Base-by-base conservation (phyloP, 2,888 invertebrate species). In the Scrobipalpa atriplicella region DNA sequence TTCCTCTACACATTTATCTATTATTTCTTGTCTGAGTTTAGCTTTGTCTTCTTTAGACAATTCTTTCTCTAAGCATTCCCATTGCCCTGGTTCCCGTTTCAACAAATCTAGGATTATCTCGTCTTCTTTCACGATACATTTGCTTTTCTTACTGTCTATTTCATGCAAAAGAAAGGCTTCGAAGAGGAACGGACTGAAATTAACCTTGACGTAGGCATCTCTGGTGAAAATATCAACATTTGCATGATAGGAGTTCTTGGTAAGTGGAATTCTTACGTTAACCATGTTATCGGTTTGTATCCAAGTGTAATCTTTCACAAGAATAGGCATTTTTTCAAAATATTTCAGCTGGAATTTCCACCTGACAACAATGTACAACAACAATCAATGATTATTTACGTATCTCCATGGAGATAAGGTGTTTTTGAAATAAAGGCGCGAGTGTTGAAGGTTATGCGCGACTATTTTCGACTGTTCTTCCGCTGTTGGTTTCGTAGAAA, bases 251-350 rank as follows among this genome's bases (percentile, higher is more conserved):
- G 94, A 92, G 7, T 94, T 94, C 76, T 93, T 63, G 10, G 41
- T 95, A 63, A 96, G 79, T 6, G 96, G 95, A 38, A 97, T 94
- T 71, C 93, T 93, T 66, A 97, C 93, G 68, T 94, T 93, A 9
- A 97, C 77, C 47, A 85, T 86, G 51, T 90, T 90, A 13, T 91
- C 86, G 0, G 95, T 95, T 90, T 97, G 96, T 51, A 94, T 94
- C 97, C 97, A 97, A 47, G 93, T 94, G 78, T 93, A 96, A 88
- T 97, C 95, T 88, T 95, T 96, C 0, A 97, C 92, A 72, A 96
- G 73, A 72, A 96, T 94, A n/a, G 96, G 95, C 96, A 96, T 96
- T 69, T 73, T 80, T 54, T 2, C 10, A 19, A 61, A 21, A 62
- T 13, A 19, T 43, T 41, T 41, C 11, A 16, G 47, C 16, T 47